Evolutionary conservation across 2,888 invertebrate genomes (phyloP), one percentile per base, ranked within the genome.

Genomic region (Hybos culiciformis): DNA sequence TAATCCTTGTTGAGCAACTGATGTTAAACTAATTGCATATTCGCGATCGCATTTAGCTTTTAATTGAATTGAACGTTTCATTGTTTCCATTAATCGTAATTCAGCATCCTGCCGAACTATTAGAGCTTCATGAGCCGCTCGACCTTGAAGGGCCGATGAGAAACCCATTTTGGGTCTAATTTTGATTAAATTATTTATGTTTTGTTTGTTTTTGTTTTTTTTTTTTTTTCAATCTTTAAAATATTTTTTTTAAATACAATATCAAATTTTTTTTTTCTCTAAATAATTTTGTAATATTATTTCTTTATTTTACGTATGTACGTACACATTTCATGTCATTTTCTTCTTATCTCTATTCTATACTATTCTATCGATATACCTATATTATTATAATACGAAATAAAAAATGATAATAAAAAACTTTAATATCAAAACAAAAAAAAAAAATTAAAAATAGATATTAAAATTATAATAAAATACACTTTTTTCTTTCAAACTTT

Each of bases 21-120:
- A 76, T 44, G 78, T 77, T 43, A 94, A 74, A 11, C 85, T 83
- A 29, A 82, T 71, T 2, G 92, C 86, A 65, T 94, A 94, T 59
- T 94, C 92, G 52, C 85, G 75, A 64, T 94, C 94, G 59, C 84
- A 85, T 67, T 91, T 88, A 62, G 91, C 82, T 69, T 92, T 86
- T 52, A 81, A 77, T 52, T 80, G 75, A 44, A 94, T 74, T 56
- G 90, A 88, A 48, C 90, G 72, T 58, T 85, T 83, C 80, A 94
- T 90, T 50, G 82, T 82, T 61, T 94, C 94, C 73, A 94, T 75
- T 38, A 94, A 78, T 52, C 88, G 77, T 45, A 94, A 73, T 69
- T 94, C 94, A 17, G 90, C 87, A 63, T 94, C 93, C 68, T 93
- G 92, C 43, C 93, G 77, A 47, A 79, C 78, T 54, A 93, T 72